Percentiles rank a stretch among this genome's conserved stretches.
phyloP scores from a whole-genome alignment of 2,888 invertebrate species.

The Caenorhabditis wallacei region DNA sequence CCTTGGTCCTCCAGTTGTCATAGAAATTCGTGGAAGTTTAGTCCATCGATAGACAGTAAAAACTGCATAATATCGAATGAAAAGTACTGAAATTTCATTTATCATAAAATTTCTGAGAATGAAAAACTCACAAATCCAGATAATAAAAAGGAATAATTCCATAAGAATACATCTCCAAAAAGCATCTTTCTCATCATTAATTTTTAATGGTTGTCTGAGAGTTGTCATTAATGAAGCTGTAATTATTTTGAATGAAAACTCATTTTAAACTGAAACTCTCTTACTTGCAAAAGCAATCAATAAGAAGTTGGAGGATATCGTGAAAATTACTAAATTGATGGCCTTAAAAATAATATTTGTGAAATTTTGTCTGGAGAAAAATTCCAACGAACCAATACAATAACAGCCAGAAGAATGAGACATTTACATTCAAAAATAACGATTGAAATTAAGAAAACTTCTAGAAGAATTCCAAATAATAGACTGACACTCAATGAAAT shows the following conservation, averaged over 20 bases:
- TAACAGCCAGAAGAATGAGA: conserved; percentile 6
- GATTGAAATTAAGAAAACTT: background rate
- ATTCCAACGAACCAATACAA: conserved; percentile 14
- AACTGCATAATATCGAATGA: conserved; percentile 17
- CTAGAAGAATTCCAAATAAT: background rate
- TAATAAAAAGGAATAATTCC: background rate
- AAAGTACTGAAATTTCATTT: conserved; percentile 16
- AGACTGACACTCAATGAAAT: background rate
- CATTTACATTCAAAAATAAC: conserved; percentile 15
- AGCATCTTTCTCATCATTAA: conserved; percentile 8
- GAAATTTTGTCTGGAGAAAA: background rate
- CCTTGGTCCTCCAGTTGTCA: conserved; percentile 17
- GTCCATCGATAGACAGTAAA: conserved; percentile 24
- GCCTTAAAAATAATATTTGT: background rate
- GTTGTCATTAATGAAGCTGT: conserved; percentile 8
- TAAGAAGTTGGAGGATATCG: background rate
- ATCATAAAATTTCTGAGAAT: no score
- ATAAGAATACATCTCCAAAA: background rate
- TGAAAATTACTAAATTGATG: background rate
- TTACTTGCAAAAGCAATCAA: background rate
- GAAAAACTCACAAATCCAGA: conserved; percentile 8
- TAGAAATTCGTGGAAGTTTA: conserved; percentile 19
- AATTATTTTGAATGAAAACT: background rate
- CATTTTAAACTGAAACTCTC: background rate
- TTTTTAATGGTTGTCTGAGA: background rate